phyloP scores from a whole-genome alignment of 2,113 vertebrate genomes.

The Orientallactaga bullata region DNA sequence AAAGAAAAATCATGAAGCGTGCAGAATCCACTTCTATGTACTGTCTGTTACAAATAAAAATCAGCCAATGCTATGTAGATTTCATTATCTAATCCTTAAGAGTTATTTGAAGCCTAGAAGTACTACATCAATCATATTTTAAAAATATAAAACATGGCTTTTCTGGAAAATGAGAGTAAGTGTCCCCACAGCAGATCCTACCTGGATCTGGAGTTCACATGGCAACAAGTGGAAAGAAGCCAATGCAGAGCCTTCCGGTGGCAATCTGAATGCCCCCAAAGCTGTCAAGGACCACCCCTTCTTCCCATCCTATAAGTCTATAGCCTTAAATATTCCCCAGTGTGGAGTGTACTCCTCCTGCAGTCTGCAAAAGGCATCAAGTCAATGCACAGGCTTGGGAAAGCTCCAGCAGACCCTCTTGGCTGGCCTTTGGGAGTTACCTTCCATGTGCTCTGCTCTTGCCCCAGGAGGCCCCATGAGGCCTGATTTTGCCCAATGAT shows the following conservation, averaged over 20 bases:
- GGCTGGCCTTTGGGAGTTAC: neutral
- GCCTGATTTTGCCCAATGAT: constrained; percentile 83
- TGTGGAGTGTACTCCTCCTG: no score
- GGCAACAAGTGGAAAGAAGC: neutral
- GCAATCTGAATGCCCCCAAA: neutral
- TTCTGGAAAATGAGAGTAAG: neutral
- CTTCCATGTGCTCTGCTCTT: constrained; percentile 31
- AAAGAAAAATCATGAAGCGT: neutral
- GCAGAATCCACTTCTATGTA: neutral
- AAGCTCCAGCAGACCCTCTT: neutral
- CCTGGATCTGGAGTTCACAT: neutral
- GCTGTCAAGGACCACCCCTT: neutral
- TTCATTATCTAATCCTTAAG: neutral
- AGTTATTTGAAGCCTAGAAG: neutral
- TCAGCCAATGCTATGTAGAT: neutral
- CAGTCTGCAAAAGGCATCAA: neutral
- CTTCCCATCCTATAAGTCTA: neutral
- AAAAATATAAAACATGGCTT: neutral
- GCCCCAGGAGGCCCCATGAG: constrained; percentile 71
- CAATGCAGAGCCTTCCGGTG: neutral
- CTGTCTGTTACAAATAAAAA: neutral
- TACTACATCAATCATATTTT: neutral
- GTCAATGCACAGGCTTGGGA: neutral
- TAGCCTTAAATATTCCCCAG: neutral
- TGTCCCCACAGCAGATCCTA: neutral